Evolutionary conservation across 2,113 vertebrate genomes (phyloP).

Genomic region (Cardinalis cardinalis): DNA sequence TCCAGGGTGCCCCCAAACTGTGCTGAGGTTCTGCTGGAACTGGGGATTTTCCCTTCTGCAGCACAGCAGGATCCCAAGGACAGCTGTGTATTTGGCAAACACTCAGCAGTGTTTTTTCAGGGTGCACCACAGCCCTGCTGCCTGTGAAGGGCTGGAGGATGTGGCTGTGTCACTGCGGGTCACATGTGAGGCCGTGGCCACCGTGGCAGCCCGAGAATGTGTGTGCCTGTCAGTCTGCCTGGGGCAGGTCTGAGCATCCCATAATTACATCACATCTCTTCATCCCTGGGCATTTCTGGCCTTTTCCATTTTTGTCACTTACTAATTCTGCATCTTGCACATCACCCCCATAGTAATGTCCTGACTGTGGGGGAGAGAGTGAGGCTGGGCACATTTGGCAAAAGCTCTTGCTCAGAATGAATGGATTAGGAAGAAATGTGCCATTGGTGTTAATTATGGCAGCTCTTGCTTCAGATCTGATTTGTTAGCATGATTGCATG

Average conservation of each 20-base stretch:
- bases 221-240: not conserved
- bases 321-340: not conserved
- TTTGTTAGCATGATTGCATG: not conserved
- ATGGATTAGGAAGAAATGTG: not conserved
- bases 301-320: not conserved
- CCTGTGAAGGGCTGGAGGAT: not conserved
- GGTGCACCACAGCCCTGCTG: accelerated
- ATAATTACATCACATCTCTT: accelerated
- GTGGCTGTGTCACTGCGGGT: accelerated
- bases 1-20: accelerated
- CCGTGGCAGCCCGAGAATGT: accelerated
- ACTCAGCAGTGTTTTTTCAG: not conserved
- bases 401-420: not conserved
- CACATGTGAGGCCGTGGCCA: accelerated
- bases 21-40: not conserved
- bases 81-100: accelerated
- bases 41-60: not conserved
- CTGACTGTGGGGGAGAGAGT: not conserved
- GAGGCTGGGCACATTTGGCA: not conserved
- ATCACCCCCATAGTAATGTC: accelerated
- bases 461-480: not conserved
- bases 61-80: not conserved
- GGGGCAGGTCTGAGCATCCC: not conserved
- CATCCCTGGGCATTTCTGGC: not conserved
- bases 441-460: not conserved